phyloP scores from a whole-genome alignment of 2,113 vertebrate genomes.

The Thinocorus orbignyianus region DNA sequence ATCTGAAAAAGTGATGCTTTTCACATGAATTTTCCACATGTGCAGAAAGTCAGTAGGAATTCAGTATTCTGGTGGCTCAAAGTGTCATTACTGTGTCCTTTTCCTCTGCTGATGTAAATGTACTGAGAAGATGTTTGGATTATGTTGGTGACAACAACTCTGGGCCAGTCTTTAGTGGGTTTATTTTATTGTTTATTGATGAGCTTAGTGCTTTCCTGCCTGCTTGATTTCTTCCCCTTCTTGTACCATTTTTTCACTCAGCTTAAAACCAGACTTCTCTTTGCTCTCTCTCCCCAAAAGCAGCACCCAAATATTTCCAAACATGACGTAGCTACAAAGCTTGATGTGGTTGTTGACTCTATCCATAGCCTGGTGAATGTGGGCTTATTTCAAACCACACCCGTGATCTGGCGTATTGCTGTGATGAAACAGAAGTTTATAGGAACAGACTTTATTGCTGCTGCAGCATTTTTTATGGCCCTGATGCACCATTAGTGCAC shows the following conservation, averaged over 20 bases:
- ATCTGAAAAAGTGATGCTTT: neutral
- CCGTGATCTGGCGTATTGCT: neutral
- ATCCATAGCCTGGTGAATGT: neutral
- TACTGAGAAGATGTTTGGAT: neutral
- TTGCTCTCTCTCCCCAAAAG: neutral
- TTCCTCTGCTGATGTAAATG: neutral
- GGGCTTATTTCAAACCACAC: neutral
- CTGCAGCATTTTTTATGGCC: neutral
- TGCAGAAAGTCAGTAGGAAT: neutral
- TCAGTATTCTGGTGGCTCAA: neutral
- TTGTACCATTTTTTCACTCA: accelerated
- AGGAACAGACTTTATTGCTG: neutral
- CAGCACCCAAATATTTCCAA: neutral
- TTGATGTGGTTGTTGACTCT: neutral
- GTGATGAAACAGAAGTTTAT: neutral
- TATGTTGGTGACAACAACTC: neutral
- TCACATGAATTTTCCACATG: neutral
- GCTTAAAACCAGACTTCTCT: neutral
- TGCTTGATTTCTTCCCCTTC: neutral
- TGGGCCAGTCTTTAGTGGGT: neutral
- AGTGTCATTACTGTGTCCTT: neutral
- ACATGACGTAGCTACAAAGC: neutral
- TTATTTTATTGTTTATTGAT: neutral
- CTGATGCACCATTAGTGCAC: neutral
- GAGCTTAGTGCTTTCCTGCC: neutral